Base-by-base conservation (phyloP, 2,888 invertebrate genomes). In the Anarsia innoxiella region DNA sequence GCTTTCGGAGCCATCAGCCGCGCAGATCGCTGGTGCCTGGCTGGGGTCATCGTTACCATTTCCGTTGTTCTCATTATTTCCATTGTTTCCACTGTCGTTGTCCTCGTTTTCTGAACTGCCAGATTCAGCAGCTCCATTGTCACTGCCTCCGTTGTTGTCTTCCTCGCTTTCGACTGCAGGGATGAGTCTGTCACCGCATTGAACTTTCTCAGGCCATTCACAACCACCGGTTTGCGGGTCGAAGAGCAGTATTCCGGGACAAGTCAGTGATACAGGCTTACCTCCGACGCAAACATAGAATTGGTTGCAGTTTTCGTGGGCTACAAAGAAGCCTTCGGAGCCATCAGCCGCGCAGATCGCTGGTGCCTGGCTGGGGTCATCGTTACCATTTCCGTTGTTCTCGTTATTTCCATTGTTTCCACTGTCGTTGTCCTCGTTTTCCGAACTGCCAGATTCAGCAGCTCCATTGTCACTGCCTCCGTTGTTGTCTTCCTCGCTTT, bases 271-370 rank as follows among this genome's bases (percentile, higher is more conserved):
- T 3, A 59, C 49, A 1, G 56, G 54, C 1, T 10, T 11, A 8
- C 62, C 59, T 9, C 49, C 4, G 1, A 11, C 28, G 10, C 64
- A 65, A 32, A 44, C 51, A 23, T 64, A 66, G 34, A 60, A 65
- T 26, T 63, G 45, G 37, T 62, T 59, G 41, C 66, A 66, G 36
- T 59, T 49, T 47, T 62, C 59, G n/a, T 67, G 55, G 2, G 68
- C 67, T 0, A 66, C 39, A 0, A 69, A 41, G 6, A 48, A 37
- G 3, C 61, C 61, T 5, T 59, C 47, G 1, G 63, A 59, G 1
- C 43, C 53, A 9, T 48, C 45, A 10, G 41, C 45, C 1, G 49
- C 51, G 35, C 66, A 66, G 15, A 66, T 60, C 8, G 25, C 28
- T 12, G 37, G 31, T 2, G 66, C 67, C 42, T 62, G 50, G 12